Evolutionary conservation across 2,888 invertebrate genomes (phyloP).

Genomic region (Bombylius major): DNA sequence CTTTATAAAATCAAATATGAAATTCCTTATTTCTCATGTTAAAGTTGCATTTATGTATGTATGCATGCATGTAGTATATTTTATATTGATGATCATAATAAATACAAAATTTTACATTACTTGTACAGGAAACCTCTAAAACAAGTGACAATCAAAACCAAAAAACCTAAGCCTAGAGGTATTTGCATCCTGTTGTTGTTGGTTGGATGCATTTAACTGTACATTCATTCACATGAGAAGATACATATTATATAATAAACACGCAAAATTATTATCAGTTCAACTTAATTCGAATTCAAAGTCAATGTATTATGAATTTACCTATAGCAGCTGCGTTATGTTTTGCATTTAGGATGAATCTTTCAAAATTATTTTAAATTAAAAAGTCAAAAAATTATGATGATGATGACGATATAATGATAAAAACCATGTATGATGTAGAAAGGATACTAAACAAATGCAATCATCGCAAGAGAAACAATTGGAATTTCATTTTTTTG

Average conservation of each 20-base stretch:
- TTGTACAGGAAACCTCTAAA: constrained; percentile 15
- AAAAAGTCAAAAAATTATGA: too few relatives aligned
- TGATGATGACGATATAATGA: too few relatives aligned
- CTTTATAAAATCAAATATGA: too few relatives aligned
- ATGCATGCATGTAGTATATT: too few relatives aligned
- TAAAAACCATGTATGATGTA: too few relatives aligned
- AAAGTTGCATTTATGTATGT: too few relatives aligned
- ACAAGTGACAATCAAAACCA: constrained; percentile 18
- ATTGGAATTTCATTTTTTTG: too few relatives aligned
- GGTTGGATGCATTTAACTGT: constrained; percentile 4
- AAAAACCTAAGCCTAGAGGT: constrained; percentile 11
- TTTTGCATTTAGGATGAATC: too few relatives aligned
- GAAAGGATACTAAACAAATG: too few relatives aligned
- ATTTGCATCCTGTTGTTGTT: constrained; percentile 7
- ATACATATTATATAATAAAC: background rate
- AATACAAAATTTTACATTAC: constrained; percentile 12
- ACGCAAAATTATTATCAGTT: background rate
- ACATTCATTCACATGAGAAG: background rate
- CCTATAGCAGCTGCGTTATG: background rate
- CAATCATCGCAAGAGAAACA: too few relatives aligned
- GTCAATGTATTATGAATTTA: constrained; percentile 6
- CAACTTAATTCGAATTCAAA: background rate
- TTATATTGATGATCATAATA: constrained; percentile 7
- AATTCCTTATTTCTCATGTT: too few relatives aligned
- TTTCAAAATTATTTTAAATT: too few relatives aligned